Percentiles rank a stretch among this genome's conserved stretches.
Evolutionary conservation across 2,113 vertebrate genomes (phyloP).

Genomic region (Pycnonotus jocosus): DNA sequence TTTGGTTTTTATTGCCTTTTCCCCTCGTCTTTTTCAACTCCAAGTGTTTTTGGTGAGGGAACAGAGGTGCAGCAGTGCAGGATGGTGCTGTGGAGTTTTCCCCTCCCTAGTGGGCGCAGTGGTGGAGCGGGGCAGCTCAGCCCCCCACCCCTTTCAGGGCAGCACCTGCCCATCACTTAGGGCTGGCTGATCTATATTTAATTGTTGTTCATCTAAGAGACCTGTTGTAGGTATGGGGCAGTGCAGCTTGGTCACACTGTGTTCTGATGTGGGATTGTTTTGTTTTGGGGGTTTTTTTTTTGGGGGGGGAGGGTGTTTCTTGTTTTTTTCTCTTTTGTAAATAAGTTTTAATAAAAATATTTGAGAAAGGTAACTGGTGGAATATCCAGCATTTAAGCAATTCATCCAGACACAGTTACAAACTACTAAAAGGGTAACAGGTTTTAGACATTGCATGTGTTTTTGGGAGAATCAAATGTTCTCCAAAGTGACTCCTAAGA

Average conservation of each 20-base stretch:
- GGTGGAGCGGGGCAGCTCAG: background rate
- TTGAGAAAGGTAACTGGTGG: background rate
- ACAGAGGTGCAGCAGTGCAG: background rate
- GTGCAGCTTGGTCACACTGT: background rate
- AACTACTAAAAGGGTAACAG: background rate
- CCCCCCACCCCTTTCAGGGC: background rate
- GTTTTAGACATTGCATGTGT: background rate
- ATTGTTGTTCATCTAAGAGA: background rate
- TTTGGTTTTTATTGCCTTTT: background rate
- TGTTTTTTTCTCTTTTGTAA: background rate
- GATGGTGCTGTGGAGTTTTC: background rate
- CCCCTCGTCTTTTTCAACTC: background rate
- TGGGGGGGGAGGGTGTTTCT: no score
- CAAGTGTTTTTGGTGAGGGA: background rate
- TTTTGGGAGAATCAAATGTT: background rate
- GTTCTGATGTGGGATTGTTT: no score
- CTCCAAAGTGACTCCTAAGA: background rate
- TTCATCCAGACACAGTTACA: background rate
- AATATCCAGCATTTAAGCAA: slow-evolving; percentile 4
- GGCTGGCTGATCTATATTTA: background rate
- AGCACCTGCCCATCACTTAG: background rate
- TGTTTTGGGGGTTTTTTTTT: no score
- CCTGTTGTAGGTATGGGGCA: background rate
- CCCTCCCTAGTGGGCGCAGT: background rate
- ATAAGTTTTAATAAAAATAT: slow-evolving; percentile 42